Conservation (phyloP, 1,140 invertebrate genomes). For the Amphibalanus amphitrite region DNA sequence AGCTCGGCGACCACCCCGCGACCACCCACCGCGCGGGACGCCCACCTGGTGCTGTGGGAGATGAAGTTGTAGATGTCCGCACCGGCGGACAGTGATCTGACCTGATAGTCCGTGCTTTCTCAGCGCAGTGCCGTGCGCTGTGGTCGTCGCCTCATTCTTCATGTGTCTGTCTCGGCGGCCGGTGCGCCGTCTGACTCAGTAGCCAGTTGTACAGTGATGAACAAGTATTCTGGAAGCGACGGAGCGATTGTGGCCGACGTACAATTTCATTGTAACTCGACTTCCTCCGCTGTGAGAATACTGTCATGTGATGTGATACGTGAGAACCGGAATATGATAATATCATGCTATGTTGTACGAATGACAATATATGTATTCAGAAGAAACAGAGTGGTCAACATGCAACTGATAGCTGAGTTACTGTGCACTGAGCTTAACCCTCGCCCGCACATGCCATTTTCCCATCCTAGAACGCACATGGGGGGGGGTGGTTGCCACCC, state of each 20-base stretch:
- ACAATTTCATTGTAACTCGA: not conserved
- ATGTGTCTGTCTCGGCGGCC: not conserved
- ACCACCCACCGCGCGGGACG: slow-evolving; percentile 52
- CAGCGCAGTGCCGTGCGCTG: not conserved
- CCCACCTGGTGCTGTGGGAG: slow-evolving; percentile 75
- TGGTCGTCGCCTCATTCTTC: not conserved
- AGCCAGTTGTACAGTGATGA: not conserved
- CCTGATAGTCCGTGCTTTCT: not conserved
- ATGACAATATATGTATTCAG: not conserved
- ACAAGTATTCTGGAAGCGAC: not conserved
- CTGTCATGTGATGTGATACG: not conserved
- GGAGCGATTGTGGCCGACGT: not conserved
- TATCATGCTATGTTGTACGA: not conserved
- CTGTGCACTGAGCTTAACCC: too few species aligned
- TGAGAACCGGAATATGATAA: not conserved
- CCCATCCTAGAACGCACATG: too few species aligned
- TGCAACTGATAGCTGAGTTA: too few species aligned
- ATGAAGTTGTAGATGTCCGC: slow-evolving; percentile 48
- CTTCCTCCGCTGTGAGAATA: not conserved
- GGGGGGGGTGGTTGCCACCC: too few species aligned
- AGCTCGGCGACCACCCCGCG: slow-evolving; percentile 28
- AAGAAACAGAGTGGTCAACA: too few species aligned
- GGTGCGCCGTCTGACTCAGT: too few species aligned
- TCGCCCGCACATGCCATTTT: too few species aligned
- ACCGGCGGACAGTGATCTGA: slow-evolving; percentile 1